These are phyloP conservation scores for Parauchenoglanis ngamensis DNA, from an alignment of 2,797 vertebrate species.

Conservation along the genomic window DNA sequence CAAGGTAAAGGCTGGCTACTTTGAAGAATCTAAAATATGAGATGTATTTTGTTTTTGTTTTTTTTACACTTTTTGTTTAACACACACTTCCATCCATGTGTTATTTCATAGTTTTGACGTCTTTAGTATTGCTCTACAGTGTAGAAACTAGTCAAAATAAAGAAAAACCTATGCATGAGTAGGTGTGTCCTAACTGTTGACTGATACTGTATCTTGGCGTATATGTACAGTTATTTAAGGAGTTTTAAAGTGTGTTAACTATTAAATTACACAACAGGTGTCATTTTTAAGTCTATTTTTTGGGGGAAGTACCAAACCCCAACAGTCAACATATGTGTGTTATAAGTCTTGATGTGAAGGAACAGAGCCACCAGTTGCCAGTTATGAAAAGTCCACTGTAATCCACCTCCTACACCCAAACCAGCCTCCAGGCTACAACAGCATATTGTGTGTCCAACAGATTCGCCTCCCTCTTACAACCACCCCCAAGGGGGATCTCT, in stretches of 20 bases:
- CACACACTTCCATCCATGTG: no score
- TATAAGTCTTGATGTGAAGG: neutral
- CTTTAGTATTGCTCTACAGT: no score
- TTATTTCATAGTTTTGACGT: no score
- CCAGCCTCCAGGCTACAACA: conserved; percentile 63
- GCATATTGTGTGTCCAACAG: conserved; percentile 66
- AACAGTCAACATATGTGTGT: neutral
- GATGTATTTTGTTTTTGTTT: no score
- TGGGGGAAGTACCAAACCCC: neutral
- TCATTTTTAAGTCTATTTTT: neutral
- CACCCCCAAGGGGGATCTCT: conserved; percentile 62
- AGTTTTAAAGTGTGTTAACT: neutral
- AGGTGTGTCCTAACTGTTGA: no score
- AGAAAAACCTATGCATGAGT: no score
- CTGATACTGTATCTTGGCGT: no score
- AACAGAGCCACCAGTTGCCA: conserved; percentile 12
- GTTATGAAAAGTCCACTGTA: conserved; percentile 36
- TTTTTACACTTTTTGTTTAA: no score
- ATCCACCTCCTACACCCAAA: conserved; percentile 47
- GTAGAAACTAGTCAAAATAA: no score
- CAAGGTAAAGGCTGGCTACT: no score
- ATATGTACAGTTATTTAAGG: neutral
- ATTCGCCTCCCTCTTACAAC: conserved; percentile 33
- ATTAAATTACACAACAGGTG: neutral
- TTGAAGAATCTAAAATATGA: no score